These are phyloP conservation scores for Rhynchonycteris naso DNA, from an alignment of 2,797 vertebrate species.

Conservation along the genomic window DNA sequence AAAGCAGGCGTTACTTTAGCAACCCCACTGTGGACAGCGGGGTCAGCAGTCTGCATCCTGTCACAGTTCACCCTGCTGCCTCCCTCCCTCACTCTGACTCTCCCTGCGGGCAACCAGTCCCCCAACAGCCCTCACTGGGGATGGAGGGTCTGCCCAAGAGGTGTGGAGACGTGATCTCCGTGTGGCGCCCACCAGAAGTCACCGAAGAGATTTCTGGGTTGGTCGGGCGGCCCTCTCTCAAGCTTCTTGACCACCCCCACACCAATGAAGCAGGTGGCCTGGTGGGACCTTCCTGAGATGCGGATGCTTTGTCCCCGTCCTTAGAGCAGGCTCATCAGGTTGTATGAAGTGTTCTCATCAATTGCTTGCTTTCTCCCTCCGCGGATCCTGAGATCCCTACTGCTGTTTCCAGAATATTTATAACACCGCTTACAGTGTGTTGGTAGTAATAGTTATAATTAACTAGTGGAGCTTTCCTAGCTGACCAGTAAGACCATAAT, in stretches of 20 bases:
- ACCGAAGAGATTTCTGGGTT: neutral
- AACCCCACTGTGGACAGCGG: fast-evolving
- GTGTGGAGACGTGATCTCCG: neutral
- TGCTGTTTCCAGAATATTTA: neutral
- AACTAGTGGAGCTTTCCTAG: neutral
- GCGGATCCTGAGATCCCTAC: neutral
- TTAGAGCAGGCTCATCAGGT: neutral
- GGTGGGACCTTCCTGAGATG: neutral
- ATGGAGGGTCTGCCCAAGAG: neutral
- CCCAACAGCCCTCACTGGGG: neutral
- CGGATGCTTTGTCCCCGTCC: fast-evolving
- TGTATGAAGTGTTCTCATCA: neutral
- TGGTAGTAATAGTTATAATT: neutral
- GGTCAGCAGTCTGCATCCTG: neutral
- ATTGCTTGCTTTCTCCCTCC: neutral
- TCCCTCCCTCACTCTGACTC: neutral
- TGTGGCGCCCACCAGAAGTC: neutral
- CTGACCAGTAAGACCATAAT: neutral
- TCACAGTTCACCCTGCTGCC: neutral
- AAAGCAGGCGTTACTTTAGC: conserved; percentile 33
- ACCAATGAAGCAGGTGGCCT: neutral
- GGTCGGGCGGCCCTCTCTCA: neutral
- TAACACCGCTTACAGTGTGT: neutral
- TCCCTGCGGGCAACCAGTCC: no score
- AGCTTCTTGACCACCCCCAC: neutral